phyloP scores from a whole-genome alignment of 92 coral and sea anemone genomes.

The Porites cylindrica region DNA sequence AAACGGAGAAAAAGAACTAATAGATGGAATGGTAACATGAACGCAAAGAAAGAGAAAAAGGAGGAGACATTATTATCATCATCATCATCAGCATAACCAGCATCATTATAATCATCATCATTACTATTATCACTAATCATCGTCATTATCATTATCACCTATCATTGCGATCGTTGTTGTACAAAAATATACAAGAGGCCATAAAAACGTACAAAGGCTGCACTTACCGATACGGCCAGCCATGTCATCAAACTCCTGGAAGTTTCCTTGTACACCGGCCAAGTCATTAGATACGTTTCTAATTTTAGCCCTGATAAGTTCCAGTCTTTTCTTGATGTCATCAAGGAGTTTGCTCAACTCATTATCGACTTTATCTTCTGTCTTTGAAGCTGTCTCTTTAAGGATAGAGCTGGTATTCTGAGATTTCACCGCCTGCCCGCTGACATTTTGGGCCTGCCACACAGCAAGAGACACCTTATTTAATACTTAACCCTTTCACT shows the following conservation, averaged over 20 bases:
- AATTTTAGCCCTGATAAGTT: conserved; percentile 65
- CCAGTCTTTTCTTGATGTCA: conserved; percentile 66
- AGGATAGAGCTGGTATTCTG: conserved; percentile 51
- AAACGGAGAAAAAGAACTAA: no score
- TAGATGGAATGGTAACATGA: no score
- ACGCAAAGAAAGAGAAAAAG: no score
- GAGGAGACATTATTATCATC: no score
- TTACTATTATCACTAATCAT: no score
- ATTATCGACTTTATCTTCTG: conserved; percentile 71
- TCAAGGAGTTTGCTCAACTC: conserved; percentile 63
- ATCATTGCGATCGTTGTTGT: no score
- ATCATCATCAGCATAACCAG: no score
- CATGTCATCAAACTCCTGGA: conserved; percentile 54
- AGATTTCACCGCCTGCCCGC: conserved; percentile 58
- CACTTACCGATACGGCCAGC: conserved; percentile 66
- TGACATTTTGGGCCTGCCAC: conserved; percentile 67
- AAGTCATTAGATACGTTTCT: conserved; percentile 58
- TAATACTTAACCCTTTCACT: neutral
- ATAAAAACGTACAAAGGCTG: no score
- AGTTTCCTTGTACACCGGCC: conserved; percentile 43
- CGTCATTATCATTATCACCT: no score
- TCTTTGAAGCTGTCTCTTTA: conserved; percentile 33
- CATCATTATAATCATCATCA: no score
- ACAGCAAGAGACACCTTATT: neutral
- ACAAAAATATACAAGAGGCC: no score